A percentile compares a stretch with the other conserved stretches of the same genome.
phyloP scores from a whole-genome alignment of 1,140 invertebrate genomes.

The Muscidifurax raptorellus region DNA sequence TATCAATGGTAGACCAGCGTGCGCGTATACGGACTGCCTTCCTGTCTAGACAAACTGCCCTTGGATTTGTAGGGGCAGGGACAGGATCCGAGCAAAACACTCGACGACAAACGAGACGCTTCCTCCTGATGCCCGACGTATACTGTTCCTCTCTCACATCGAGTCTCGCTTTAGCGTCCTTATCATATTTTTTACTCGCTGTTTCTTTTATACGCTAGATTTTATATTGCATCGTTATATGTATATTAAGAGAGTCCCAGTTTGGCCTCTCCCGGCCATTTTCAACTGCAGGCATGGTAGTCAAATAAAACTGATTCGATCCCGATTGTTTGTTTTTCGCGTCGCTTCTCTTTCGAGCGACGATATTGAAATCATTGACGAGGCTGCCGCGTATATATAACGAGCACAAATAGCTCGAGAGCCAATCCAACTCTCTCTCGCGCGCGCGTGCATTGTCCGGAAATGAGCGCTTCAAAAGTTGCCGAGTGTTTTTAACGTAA shows the following conservation, averaged over 20 bases:
- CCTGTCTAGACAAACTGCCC: slow-evolving; percentile 57
- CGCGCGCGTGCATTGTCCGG: not conserved
- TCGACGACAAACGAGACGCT: not conserved
- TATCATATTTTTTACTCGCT: no score
- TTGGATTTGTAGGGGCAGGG: not conserved
- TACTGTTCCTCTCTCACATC: not conserved
- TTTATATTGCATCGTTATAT: no score
- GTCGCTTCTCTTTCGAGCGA: not conserved
- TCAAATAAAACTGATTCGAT: no score
- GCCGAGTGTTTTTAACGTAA: no score
- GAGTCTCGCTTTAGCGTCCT: no score
- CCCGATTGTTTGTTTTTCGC: no score
- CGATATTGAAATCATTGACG: not conserved
- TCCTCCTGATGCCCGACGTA: not conserved
- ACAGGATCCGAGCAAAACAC: not conserved
- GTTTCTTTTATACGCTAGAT: no score
- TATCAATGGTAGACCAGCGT: slow-evolving; percentile 54
- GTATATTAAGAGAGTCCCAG: no score
- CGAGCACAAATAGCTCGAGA: not conserved
- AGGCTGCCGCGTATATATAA: no score
- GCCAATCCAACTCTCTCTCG: not conserved
- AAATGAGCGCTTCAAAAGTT: not conserved
- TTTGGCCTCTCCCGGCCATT: no score
- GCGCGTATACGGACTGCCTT: slow-evolving; percentile 8
- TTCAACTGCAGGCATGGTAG: no score